These are phyloP conservation scores for Anisognathus igniventris DNA, from an alignment of 2,797 vertebrate genomes.

Conservation along the genomic window DNA sequence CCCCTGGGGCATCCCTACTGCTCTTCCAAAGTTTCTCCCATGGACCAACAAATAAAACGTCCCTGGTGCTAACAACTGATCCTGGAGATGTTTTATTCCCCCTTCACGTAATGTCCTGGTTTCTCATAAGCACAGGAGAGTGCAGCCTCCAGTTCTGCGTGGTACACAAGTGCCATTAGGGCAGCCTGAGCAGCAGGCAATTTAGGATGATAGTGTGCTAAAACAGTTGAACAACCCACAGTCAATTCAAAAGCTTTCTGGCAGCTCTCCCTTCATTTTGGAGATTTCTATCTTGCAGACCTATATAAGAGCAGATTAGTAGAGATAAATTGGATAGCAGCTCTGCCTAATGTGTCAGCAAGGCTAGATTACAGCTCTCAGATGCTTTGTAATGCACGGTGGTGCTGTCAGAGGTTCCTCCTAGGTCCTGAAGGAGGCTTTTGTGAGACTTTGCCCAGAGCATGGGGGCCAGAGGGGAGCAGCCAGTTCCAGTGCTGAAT, in stretches of 20 bases:
- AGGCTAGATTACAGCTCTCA: not conserved
- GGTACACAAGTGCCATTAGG: conserved; percentile 38
- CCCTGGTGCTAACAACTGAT: not conserved
- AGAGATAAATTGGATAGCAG: conserved; percentile 47
- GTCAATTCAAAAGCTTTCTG: conserved; percentile 73
- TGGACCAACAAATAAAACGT: not conserved
- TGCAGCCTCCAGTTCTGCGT: not conserved
- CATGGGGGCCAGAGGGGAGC: rapidly evolving
- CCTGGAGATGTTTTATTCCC: conserved; percentile 12
- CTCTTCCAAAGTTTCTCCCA: not conserved
- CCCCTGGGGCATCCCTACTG: not conserved
- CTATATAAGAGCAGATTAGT: conserved; percentile 12
- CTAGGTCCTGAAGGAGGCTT: not conserved
- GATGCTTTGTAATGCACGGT: not conserved
- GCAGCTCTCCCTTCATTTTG: conserved; percentile 57
- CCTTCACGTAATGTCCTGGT: conserved; percentile 23
- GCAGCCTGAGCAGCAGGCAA: conserved; percentile 53
- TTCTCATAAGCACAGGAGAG: conserved; percentile 39
- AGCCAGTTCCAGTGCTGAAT: not conserved
- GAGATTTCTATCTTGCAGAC: conserved; percentile 51
- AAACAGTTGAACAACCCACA: conserved; percentile 47
- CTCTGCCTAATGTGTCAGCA: conserved; percentile 4
- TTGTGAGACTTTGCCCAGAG: not conserved
- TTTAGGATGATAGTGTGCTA: conserved; percentile 65
- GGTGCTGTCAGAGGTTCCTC: not conserved